These are phyloP conservation scores for Nannospalax galili DNA, from an alignment of 2,113 vertebrate genomes.

Conservation along the genomic window DNA sequence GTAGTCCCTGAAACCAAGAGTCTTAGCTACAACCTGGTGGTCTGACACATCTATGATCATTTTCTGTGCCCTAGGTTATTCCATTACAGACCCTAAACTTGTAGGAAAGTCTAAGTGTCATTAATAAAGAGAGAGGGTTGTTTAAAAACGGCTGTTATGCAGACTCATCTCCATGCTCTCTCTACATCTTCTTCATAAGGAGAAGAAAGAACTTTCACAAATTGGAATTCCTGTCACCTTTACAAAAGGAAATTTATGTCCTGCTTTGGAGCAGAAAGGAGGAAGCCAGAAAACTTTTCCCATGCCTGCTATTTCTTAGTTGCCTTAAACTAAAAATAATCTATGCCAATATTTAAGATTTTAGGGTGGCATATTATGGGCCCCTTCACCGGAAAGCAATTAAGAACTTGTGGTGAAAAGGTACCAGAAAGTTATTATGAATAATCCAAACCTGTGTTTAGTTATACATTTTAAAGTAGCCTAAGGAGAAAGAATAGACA, in stretches of 20 bases:
- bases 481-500: slow-evolving; percentile 9
- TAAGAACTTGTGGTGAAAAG: not conserved
- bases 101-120: not conserved
- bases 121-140: not conserved
- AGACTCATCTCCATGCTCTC: not conserved
- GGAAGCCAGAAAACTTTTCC: not conserved
- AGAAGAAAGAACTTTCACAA: not conserved
- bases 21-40: not conserved
- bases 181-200: not conserved
- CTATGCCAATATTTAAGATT: not conserved
- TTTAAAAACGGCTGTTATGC: not conserved
- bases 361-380: not conserved
- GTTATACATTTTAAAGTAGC: not conserved
- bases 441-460: not conserved
- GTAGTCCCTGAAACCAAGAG: not conserved
- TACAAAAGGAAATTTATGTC: not conserved
- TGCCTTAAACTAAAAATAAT: not conserved
- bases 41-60: not conserved
- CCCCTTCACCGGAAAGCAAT: slow-evolving; percentile 9
- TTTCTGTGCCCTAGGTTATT: not conserved
- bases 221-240: not conserved
- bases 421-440: not conserved
- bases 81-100: not conserved
- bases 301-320: not conserved
- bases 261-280: not conserved